Base-by-base conservation (phyloP, 2,113 vertebrate genomes). In the Hydrolagus affinis region DNA sequence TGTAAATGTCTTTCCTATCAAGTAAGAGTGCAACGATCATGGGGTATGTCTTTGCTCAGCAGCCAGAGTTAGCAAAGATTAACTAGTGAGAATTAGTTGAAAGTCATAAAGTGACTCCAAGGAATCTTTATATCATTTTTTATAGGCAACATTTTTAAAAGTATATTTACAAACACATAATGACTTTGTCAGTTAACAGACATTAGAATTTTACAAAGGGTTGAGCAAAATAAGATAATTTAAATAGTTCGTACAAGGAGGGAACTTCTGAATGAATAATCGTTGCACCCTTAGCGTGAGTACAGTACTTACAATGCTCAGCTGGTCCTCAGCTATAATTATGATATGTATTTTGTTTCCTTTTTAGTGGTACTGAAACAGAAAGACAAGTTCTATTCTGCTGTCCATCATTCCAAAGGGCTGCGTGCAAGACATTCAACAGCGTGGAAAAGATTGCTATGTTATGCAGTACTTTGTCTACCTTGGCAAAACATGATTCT, bases 21-120 rank as follows among this genome's bases (percentile, higher is more conserved):
- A 83, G 10, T 83, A 80, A 80, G 60, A 66, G 25, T 83, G 60
- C 28, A 83, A 83, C 60, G n/a, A 66, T 83, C 66, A 66, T 64
- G 78, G 25, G 66, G 19, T 62, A 66, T 28, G 60, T 62, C n/a
- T 80, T 80, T 19, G 8, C 25, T 83, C 11, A 10, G 60, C 44
- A 44, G 44, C 44, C 1, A 44, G 44, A 44, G 44, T 44, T 44
- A 44, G 44, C 44, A 44, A 44, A 83, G 66, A 83, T 83, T 19
- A 30, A 83, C 19, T 83, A 15, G 44, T 44, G 6, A 44, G 64
- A 66, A 66, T 62, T 14, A 66, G 28, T 64, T 83, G 32, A 64
- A 83, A 83, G 62, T 68, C 78, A 64, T 30, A 75, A 75, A 19
- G 32, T 75, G 62, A 83, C 23, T 83, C 66, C 28, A 44, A 75